phyloP scores from a whole-genome alignment of 2,113 vertebrate species.

The Orthonyx spaldingii region DNA sequence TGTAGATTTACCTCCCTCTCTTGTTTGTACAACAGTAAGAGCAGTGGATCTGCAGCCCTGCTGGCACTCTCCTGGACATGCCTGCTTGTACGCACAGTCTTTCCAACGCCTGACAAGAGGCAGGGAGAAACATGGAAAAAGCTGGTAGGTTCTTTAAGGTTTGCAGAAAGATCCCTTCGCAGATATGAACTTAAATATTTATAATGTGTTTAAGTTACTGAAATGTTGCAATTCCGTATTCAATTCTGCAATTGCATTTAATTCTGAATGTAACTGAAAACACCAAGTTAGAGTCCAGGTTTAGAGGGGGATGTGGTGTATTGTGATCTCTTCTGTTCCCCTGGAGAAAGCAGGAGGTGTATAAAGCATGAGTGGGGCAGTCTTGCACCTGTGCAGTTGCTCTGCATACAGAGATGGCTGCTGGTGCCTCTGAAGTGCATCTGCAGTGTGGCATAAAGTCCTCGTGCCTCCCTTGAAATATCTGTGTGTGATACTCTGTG shows the following conservation, averaged over 20 bases:
- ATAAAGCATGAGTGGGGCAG: not conserved
- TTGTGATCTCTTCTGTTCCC: not conserved
- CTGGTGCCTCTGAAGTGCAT: not conserved
- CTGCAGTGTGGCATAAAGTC: not conserved
- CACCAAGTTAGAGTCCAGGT: not conserved
- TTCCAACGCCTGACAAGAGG: constrained; percentile 80
- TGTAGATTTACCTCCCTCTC: not conserved
- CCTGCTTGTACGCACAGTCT: constrained; percentile 82
- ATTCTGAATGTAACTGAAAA: not conserved
- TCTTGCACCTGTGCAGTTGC: not conserved
- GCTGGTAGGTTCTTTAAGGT: constrained; percentile 77
- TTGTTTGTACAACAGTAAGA: constrained; percentile 77
- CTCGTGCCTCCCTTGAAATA: not conserved
- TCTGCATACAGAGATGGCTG: not conserved
- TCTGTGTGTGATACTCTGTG: not conserved
- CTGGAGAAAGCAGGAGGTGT: not conserved
- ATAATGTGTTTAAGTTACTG: not conserved
- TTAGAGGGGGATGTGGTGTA: not conserved
- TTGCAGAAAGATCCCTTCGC: not conserved
- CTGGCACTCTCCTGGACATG: constrained; percentile 92
- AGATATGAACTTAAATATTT: not conserved
- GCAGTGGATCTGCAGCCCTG: constrained; percentile 86
- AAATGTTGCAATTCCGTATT: not conserved
- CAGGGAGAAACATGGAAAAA: constrained; percentile 90
- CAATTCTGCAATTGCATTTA: too few species aligned